Conservation (phyloP, 2,888 invertebrate species). For the Molorchus minor region DNA sequence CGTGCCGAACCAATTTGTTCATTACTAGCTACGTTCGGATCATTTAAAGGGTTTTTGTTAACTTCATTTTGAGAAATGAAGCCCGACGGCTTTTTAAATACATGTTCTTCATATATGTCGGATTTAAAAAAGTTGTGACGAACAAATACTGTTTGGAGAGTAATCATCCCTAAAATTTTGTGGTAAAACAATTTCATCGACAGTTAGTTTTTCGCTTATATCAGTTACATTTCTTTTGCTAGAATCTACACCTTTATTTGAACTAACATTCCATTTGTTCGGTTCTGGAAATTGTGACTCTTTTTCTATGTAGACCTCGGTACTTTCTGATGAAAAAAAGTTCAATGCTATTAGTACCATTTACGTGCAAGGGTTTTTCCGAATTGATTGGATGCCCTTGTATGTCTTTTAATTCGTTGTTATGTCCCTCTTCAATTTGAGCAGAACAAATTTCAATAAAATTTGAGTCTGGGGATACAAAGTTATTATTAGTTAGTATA, state of each 20-base stretch:
- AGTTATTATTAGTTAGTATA: conserved; percentile 17
- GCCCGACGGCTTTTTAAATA: too few species aligned
- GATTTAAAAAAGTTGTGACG: too few species aligned
- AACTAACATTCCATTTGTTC: neutral
- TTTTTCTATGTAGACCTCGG: neutral
- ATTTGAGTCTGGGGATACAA: conserved; percentile 1
- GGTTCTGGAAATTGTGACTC: neutral
- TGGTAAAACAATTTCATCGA: neutral
- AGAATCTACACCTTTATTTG: neutral
- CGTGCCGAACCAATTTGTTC: neutral
- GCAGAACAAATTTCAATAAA: neutral
- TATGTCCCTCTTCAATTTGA: too few species aligned
- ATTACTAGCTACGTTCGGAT: neutral
- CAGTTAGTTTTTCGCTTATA: neutral
- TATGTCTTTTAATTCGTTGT: too few species aligned
- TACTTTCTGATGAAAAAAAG: conserved; percentile 9
- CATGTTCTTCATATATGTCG: too few species aligned
- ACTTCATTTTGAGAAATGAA: too few species aligned
- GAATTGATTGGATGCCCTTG: too few species aligned
- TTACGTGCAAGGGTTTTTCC: too few species aligned
- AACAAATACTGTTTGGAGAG: too few species aligned
- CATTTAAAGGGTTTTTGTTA: neutral
- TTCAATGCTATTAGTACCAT: neutral
- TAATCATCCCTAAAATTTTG: neutral
- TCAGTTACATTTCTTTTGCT: neutral